Evolutionary conservation across 2,113 vertebrate genomes (phyloP), one percentile per base, ranked within the genome.

Genomic region (Salvelinus alpinus): DNA sequence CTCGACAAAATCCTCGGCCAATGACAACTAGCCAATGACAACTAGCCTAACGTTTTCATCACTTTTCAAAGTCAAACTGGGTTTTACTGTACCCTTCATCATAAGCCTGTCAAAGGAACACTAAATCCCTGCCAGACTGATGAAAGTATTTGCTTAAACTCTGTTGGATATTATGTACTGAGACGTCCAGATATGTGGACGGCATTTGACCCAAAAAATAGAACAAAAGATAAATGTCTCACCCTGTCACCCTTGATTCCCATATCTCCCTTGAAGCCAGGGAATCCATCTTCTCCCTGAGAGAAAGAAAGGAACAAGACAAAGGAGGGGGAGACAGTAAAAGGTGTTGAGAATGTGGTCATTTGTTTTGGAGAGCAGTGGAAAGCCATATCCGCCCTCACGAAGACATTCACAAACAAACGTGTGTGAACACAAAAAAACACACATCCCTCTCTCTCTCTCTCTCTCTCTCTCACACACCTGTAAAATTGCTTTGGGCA

Each of bases 221-320:
- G 38, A 38, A 38, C 12, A 64, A 25, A 27, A 2, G 14, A 16
- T 73, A 0, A 11, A 66, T 16, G 9, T 78, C 96, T 96, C 85
- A 99, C 98, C 93, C 96, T 88, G 84, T 99, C 98, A 0, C 98
- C 97, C 84, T 99, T 99, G 88, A 97, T 91, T 64, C 98, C 98
- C 97, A 99, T 98, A 75, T 99, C 97, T 20, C 98, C 98, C 89
- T 99, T 99, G 88, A 99, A 98, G 74, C 98, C 98, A 0, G 95
- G 97, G 89, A 99, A 99, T 54, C 98, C 98, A 4, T 99, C 98
- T 96, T 99, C 98, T 87, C 98, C 98, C 98, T 99, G 70, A 64
- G 25, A 67, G 57, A 12, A 62, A 77, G 66, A 14, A 5, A 75
- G 78, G 31, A 65, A 44, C 8, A 11, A 34, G 34, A 34, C 6